phyloP scores from a whole-genome alignment of 1,140 invertebrate genomes.

The Metaphire vulgaris region DNA sequence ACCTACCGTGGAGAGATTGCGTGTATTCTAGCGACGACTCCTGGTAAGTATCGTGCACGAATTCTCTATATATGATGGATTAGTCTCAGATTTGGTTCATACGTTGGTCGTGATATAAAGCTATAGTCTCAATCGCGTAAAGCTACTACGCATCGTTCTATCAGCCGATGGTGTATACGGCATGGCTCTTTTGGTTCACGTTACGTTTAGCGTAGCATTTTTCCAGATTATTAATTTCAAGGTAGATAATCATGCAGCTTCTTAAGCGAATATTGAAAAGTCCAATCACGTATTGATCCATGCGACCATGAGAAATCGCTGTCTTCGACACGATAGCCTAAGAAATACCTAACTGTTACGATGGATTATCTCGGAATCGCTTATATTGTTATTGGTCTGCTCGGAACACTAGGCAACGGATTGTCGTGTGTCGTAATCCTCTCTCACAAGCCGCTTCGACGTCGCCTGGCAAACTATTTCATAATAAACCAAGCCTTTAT shows the following conservation, averaged over 20 bases:
- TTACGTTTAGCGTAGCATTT: too few species aligned
- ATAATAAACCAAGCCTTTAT: not conserved
- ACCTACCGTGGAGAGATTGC: too few species aligned
- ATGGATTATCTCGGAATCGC: not conserved
- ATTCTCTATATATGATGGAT: too few species aligned
- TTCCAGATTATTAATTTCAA: not conserved
- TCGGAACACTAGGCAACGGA: not conserved
- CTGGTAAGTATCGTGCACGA: too few species aligned
- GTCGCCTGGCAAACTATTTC: not conserved
- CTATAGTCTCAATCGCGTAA: too few species aligned
- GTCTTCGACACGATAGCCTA: not conserved
- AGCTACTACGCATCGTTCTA: too few species aligned
- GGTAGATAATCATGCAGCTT: not conserved
- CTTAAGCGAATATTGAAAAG: not conserved
- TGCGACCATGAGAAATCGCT: not conserved
- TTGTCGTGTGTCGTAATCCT: not conserved
- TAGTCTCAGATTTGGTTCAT: too few species aligned
- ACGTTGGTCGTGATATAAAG: too few species aligned
- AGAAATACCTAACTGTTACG: not conserved
- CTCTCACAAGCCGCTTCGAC: not conserved
- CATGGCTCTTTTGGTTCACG: too few species aligned
- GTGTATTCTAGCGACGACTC: too few species aligned
- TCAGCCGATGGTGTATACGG: too few species aligned
- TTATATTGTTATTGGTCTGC: not conserved
- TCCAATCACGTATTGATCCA: not conserved